Evolutionary conservation across 2,888 invertebrate genomes (phyloP).

Genomic region (Andrena marginata): DNA sequence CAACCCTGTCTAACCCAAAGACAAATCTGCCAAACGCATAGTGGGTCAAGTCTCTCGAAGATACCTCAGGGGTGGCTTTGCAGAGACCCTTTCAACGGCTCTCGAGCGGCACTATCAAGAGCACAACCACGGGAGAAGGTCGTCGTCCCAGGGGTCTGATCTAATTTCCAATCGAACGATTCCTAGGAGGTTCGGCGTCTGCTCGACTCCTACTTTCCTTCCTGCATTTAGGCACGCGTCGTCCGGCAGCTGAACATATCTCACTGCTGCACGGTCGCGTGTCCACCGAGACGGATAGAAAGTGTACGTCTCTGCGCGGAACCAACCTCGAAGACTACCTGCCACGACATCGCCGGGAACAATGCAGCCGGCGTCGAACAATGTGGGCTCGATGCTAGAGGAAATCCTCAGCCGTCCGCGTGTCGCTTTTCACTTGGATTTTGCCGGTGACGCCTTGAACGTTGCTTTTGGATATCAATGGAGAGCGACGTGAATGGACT

Average conservation of each 20-base stretch:
- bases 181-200: conserved; percentile 45
- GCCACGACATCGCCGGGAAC: conserved; percentile 61
- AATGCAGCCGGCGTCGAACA: conserved; percentile 62
- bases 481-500: conserved; percentile 14
- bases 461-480: conserved; percentile 30
- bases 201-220: conserved; percentile 74
- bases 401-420: conserved; percentile 41
- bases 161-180: conserved; percentile 69
- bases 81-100: background rate
- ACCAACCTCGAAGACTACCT: conserved; percentile 56
- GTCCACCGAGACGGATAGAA: conserved; percentile 78
- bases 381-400: conserved; percentile 50
- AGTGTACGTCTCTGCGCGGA: conserved; percentile 69
- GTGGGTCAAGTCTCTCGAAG: background rate
- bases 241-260: conserved; percentile 65
- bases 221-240: conserved; percentile 78
- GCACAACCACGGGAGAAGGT: background rate
- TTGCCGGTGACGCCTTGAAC: conserved; percentile 34
- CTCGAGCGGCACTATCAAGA: background rate
- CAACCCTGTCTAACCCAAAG: background rate
- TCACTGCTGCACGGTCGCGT: conserved; percentile 73
- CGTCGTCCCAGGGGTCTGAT: conserved; percentile 22
- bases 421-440: conserved; percentile 41
- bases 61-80: background rate
- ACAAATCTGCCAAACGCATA: background rate